Base-by-base conservation (phyloP, 2,797 vertebrate species). In the Kryptolebias ocellatus region DNA sequence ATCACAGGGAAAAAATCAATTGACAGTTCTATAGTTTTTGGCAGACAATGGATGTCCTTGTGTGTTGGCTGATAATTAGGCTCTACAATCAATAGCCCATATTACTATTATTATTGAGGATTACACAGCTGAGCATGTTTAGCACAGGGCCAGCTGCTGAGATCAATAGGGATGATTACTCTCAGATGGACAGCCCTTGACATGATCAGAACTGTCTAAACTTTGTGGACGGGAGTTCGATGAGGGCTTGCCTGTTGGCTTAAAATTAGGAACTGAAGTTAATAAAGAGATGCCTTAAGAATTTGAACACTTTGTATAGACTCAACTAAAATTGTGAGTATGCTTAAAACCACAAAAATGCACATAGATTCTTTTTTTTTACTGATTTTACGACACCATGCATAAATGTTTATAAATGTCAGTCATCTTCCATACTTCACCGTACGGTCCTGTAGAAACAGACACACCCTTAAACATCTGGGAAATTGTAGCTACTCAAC, bases 51-150 rank as follows among this genome's bases (percentile, higher is more conserved):
- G 67, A 83, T 72, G 74, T 69, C 79, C 74, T 83, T 60, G 60
- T 76, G 60, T 68, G 56, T 31, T 60, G 70, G 71, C 72, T 84
- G 64, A 85, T 71, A 62, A 77, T 57, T 76, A 44, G 53, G 75
- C 60, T 84, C 56, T 20, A 55, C 52, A 52, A 90, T 92, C 89
- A 89, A 92, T 92, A 74, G 14, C 53, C 18, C 45, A 60, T 72
- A 76, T 89, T 81, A 84, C 64, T 57, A 68, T 51, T 62, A 79
- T 78, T 79, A 59, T 79, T 56, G 56, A 83, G 60, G 71, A 59
- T 59, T 74, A 60, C 67, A 63, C 76, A 72, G 72, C 44, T 49
- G 62, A 61, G 71, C 79, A 76, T 74, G 78, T 74, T 49, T 37
- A 81, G 70, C 20, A 71, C 10, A 39, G 34, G 15, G 55, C 74